Conservation (phyloP, 2,888 invertebrate genomes). For the Hyalella azteca region DNA sequence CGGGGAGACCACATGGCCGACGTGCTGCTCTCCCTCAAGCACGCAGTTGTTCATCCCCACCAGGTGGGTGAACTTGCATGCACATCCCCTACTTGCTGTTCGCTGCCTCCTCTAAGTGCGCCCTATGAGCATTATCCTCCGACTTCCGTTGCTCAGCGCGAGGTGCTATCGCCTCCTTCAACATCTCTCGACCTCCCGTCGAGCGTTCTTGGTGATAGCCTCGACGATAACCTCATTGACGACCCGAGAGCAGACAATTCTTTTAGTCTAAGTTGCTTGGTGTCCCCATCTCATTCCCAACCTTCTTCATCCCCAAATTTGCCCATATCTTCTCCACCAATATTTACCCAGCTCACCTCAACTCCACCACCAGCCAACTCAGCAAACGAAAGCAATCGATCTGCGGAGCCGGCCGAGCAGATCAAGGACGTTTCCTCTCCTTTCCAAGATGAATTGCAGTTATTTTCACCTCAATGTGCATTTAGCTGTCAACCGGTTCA, state of each 20-base stretch:
- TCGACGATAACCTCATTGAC: constrained; percentile 15
- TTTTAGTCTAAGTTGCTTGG: constrained; percentile 43
- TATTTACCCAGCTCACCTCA: constrained; percentile 26
- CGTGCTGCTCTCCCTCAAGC: constrained; percentile 83
- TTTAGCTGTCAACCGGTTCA: not conserved
- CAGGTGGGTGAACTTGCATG: constrained; percentile 50
- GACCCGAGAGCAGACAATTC: constrained; percentile 28
- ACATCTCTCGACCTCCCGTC: constrained; percentile 39
- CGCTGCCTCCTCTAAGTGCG: constrained; percentile 14
- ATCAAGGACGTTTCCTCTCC: not conserved
- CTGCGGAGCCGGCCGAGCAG: not conserved
- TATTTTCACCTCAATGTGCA: not conserved
- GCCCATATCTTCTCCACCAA: constrained; percentile 25
- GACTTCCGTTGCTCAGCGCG: not conserved
- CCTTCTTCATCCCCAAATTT: constrained; percentile 34
- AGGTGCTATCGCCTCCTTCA: not conserved
- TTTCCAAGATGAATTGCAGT: not conserved
- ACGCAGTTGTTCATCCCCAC: constrained; percentile 80
- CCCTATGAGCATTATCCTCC: not conserved
- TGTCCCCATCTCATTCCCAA: constrained; percentile 42
- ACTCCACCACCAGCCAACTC: not conserved
- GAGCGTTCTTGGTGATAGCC: constrained; percentile 15
- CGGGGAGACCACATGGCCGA: constrained; percentile 73
- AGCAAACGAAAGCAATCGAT: not conserved
- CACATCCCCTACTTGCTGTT: constrained; percentile 6